These are phyloP conservation scores for Doris montereyensis DNA, from an alignment of 2,888 invertebrate genomes.

Conservation along the genomic window DNA sequence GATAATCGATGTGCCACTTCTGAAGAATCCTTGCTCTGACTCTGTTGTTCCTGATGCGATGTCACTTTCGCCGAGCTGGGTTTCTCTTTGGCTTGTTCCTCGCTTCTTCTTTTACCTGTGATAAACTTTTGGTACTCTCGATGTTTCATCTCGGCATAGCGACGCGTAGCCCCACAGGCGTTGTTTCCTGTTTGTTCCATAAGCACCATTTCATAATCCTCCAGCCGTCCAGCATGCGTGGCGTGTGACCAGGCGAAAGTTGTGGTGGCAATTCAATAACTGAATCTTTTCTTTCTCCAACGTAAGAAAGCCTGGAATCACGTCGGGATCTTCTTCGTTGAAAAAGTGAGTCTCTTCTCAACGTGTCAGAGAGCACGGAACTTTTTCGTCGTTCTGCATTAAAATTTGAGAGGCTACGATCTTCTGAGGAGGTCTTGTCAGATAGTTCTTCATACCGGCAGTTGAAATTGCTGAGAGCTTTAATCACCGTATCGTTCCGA, in stretches of 20 bases:
- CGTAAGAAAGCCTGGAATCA: neutral
- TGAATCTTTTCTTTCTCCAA: neutral
- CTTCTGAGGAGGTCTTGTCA: neutral
- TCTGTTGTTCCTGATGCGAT: neutral
- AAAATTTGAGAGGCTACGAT: neutral
- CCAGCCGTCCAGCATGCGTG: constrained; percentile 30
- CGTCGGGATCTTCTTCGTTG: constrained; percentile 20
- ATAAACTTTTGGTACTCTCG: constrained; percentile 8
- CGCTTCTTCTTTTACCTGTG: neutral
- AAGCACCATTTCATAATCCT: constrained; percentile 32
- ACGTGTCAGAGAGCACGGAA: neutral
- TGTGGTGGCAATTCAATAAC: constrained; percentile 8
- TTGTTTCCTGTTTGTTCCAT: constrained; percentile 13
- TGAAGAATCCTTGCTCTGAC: too few species aligned
- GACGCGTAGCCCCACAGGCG: constrained; percentile 13
- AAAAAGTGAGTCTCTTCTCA: neutral
- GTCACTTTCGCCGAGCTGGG: constrained; percentile 15
- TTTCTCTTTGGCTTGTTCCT: neutral
- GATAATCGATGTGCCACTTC: neutral
- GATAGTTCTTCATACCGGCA: neutral
- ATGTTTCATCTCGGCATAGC: constrained; percentile 7
- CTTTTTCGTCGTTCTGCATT: neutral
- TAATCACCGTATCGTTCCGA: constrained; percentile 9
- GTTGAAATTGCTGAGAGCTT: neutral
- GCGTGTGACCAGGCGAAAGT: constrained; percentile 30